Base-by-base conservation (phyloP, 2,113 vertebrate genomes). In the Rhagologus leucostigma region DNA sequence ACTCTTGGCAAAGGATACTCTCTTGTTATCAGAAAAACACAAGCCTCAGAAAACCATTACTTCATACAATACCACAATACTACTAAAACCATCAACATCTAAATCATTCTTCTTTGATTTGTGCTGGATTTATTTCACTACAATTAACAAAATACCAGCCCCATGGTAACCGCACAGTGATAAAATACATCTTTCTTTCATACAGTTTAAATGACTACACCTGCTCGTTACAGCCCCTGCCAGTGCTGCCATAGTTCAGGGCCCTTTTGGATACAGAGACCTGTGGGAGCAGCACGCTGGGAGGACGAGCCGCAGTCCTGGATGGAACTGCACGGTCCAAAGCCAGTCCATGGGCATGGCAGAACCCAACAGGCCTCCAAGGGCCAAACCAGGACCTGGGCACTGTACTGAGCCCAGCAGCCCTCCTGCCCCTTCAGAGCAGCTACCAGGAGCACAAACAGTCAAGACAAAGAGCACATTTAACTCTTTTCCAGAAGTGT, bases 1-100 rank as follows among this genome's bases (percentile, higher is more conserved):
- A 32, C 75, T 41, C 56, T 75, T 77, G 63, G 92, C 84, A 94
- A 65, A 93, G 89, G 77, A 97, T 79, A 91, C 80, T 84, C 89
- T 82, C 77, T 75, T 3, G 53, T 93, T 95, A 84, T 95, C 80
- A 95, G 69, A 56, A 83, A 76, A 95, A 87, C 63, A 73, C 35
- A 63, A 70, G 44, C 46, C 85, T 73, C 83, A 80, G 60, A 92
- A 90, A 93, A 63, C 30, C 86, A 64, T 77, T n/a, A 39, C 44
- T 68, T 52, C 20, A n/a, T 60, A 89, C 80, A 96, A 79, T 30
- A 89, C 62, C 65, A 89, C 80, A 94, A 64, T 60, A 27, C 10
- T 42, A 21, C 63, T 69, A 26, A 59, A 95, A 33, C 32, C 33
- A 53, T 42, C 70, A 56, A 69, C 52, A 56, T 11, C 49, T 53